Evolutionary conservation across 2,888 invertebrate species (phyloP).

Genomic region (Ennomos fuscantarius): DNA sequence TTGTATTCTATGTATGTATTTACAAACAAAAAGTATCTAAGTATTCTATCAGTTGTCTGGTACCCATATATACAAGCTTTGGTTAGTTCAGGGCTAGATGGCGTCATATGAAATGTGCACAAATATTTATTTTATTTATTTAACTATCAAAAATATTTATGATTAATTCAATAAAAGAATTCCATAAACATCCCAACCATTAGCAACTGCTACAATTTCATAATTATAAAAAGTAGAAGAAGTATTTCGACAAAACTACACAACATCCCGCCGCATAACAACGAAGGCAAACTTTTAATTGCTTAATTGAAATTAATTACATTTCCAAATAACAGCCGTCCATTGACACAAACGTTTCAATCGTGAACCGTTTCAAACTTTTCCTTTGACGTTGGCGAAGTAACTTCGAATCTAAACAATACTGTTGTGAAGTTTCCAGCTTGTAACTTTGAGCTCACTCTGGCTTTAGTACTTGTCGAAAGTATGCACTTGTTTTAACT

Average conservation of each 20-base stretch:
- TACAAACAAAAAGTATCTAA: no score
- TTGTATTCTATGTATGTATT: no score
- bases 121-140: no score
- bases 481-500: constrained; percentile 24
- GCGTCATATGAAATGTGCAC: not conserved
- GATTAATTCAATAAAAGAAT: no score
- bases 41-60: no score
- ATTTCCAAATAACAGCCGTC: constrained; percentile 33
- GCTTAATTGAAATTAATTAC: constrained; percentile 39
- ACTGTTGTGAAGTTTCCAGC: constrained; percentile 36
- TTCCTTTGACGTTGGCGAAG: constrained; percentile 62
- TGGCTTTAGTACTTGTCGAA: constrained; percentile 19
- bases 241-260: not conserved
- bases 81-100: no score
- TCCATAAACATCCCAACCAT: no score
- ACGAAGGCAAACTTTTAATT: constrained; percentile 33
- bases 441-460: constrained; percentile 24
- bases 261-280: constrained; percentile 3
- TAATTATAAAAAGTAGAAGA: not conserved
- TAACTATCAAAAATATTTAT: no score
- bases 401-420: constrained; percentile 64
- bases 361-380: constrained; percentile 68
- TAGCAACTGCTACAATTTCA: no score
- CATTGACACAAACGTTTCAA: constrained; percentile 62
- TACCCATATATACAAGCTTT: no score